phyloP scores from a whole-genome alignment of 2,113 vertebrate species.

The Pachypanchax playfairii region DNA sequence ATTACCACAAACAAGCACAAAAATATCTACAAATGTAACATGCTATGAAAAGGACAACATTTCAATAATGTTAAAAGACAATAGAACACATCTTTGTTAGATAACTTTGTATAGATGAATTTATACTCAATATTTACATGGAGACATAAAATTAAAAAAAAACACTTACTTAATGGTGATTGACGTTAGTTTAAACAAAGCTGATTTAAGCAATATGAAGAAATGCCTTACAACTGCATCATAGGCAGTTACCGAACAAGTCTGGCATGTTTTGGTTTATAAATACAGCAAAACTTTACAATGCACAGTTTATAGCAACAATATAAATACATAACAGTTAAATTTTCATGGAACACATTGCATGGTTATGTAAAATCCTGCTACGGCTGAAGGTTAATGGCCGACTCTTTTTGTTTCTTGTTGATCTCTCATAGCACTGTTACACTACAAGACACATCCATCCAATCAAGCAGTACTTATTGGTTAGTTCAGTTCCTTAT shows the following conservation, averaged over 20 bases:
- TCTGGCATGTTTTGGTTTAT: background rate
- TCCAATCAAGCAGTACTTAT: background rate
- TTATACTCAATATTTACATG: background rate
- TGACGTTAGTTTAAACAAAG: background rate
- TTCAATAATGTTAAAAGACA: slow-evolving; percentile 6
- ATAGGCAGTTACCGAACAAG: slow-evolving; percentile 5
- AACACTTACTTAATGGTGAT: slow-evolving; percentile 1
- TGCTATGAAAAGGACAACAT: background rate
- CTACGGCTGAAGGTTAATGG: background rate
- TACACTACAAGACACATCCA: background rate
- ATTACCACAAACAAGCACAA: slow-evolving; percentile 15
- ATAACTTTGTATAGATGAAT: background rate
- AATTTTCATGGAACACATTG: slow-evolving; percentile 4
- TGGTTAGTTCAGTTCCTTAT: background rate
- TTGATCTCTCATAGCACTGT: background rate
- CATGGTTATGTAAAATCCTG: background rate
- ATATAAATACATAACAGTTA: slow-evolving; percentile 18
- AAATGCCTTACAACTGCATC: no score
- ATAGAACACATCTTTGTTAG: background rate
- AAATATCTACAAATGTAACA: slow-evolving; percentile 20
- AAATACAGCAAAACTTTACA: slow-evolving; percentile 29
- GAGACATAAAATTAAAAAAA: background rate
- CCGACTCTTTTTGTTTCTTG: background rate
- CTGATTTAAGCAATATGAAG: background rate
- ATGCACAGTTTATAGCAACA: slow-evolving; percentile 17